These are phyloP conservation scores for Cosmia trapezina DNA, from an alignment of 2,888 invertebrate species.

Conservation along the genomic window DNA sequence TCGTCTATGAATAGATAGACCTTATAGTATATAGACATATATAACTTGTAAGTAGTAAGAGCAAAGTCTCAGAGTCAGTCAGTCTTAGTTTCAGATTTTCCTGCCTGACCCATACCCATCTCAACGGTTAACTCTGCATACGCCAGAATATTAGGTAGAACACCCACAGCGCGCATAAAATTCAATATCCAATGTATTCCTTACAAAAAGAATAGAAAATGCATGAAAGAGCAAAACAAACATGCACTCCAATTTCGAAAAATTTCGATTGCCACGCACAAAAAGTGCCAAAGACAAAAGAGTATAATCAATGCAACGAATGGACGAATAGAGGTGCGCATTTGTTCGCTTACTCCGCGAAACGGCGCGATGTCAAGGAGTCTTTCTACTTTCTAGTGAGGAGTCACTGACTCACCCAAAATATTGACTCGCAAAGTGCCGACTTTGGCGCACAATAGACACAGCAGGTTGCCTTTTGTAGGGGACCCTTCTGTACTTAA, in stretches of 20 bases:
- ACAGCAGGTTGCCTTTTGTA: constrained; percentile 88
- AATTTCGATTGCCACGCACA: constrained; percentile 76
- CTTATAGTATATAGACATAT: no score
- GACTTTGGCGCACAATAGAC: constrained; percentile 84
- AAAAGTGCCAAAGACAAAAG: constrained; percentile 81
- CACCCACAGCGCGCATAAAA: constrained; percentile 35
- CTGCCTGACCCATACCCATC: background rate
- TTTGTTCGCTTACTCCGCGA: constrained; percentile 84
- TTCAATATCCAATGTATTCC: constrained; percentile 23
- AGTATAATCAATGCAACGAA: constrained; percentile 77
- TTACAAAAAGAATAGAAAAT: constrained; percentile 31
- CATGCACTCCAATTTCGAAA: constrained; percentile 76
- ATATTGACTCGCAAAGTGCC: constrained; percentile 90
- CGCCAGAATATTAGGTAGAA: background rate
- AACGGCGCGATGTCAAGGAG: constrained; percentile 65
- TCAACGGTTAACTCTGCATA: no score
- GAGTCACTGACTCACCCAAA: constrained; percentile 84
- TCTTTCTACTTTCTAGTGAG: constrained; percentile 48
- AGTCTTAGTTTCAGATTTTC: no score
- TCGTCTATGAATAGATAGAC: no score
- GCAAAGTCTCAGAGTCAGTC: no score
- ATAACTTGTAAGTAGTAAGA: no score
- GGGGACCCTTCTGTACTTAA: constrained; percentile 78
- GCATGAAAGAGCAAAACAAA: constrained; percentile 67
- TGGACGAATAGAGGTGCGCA: constrained; percentile 78